Evolutionary conservation across 2,113 vertebrate genomes (phyloP).

Genomic region (Anoplopoma fimbria): DNA sequence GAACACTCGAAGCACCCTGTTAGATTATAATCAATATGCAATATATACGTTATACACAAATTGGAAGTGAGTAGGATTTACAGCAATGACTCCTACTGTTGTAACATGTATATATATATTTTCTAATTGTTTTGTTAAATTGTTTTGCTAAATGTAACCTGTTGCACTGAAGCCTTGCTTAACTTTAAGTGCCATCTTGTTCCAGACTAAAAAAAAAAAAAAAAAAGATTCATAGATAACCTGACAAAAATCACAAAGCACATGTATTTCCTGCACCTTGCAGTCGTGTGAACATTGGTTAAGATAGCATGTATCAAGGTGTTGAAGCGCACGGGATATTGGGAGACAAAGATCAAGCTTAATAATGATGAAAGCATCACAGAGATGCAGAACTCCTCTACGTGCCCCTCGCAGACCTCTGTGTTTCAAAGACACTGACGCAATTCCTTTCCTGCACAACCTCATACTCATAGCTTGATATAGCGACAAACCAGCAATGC

Average conservation of each 20-base stretch:
- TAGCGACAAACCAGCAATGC: constrained; percentile 49
- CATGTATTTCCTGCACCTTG: background rate
- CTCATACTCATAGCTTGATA: constrained; percentile 48
- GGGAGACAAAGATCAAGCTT: constrained; percentile 55
- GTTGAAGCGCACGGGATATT: constrained; percentile 12
- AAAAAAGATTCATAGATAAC: background rate
- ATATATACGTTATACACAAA: background rate
- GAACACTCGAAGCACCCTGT: background rate
- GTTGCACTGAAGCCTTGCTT: background rate
- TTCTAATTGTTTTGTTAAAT: background rate
- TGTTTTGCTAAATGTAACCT: background rate
- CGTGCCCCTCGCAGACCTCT: constrained; percentile 35
- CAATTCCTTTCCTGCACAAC: constrained; percentile 45
- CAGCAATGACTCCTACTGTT: background rate
- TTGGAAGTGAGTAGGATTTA: background rate
- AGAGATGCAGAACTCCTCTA: constrained; percentile 31
- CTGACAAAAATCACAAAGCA: background rate
- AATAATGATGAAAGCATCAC: constrained; percentile 39
- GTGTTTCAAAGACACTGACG: constrained; percentile 43
- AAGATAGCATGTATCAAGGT: constrained; percentile 33
- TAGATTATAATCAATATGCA: background rate
- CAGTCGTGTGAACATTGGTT: background rate
- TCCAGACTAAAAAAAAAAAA: constrained; percentile 5
- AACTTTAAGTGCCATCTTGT: background rate
- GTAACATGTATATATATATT: no score